Evolutionary conservation across 2,113 vertebrate genomes (phyloP), one percentile per base, ranked within the genome.

Genomic region (Hassar affinis): DNA sequence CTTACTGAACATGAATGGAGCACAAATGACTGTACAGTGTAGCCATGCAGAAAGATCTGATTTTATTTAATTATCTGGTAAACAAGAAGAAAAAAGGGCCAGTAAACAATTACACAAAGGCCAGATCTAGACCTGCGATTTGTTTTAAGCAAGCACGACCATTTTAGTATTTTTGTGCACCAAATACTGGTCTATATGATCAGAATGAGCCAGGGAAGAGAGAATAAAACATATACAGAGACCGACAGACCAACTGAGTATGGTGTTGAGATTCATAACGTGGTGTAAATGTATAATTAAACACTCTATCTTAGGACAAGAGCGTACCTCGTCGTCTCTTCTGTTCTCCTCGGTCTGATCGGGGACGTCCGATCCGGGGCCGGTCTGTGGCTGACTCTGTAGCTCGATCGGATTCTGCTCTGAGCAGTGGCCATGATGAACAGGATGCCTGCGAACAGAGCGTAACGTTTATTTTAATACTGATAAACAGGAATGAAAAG

Each of bases 351-450:
- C 12, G 30, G 38, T 8, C 42, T 62, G 33, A 6, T 61, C 5
- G 4, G 52, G 38, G 52, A 59, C 22, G 52, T 72, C 52, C 20
- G 38, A 57, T 72, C 38, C 6, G 38, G 38, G 38, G 38, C 3
- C 5, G 42, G 77, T n/a, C 4, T 61, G 77, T 4, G 74, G 61
- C 74, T 78, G 71, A 82, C 45, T 57, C 45, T 78, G 75, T 30
- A 54, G 25, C 11, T 56, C 56, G 57, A 51, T 57, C 17, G 38
- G 33, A 51, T 61, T 56, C 78, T 89, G 88, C 88, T 97, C 96
- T 68, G 94, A 93, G 91, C 96, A 95, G 90, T 91, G 93, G 12
- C 95, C 96, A 93, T 90, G 91, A 90, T 92, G 93, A 92, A 90
- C 87, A 83, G 91, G 92, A 90, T 93, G 90, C 94, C 96, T 96